Percentiles rank a stretch among this genome's conserved stretches.
Evolutionary conservation across 2,888 invertebrate genomes (phyloP).

Genomic region (Tinea semifulvella): DNA sequence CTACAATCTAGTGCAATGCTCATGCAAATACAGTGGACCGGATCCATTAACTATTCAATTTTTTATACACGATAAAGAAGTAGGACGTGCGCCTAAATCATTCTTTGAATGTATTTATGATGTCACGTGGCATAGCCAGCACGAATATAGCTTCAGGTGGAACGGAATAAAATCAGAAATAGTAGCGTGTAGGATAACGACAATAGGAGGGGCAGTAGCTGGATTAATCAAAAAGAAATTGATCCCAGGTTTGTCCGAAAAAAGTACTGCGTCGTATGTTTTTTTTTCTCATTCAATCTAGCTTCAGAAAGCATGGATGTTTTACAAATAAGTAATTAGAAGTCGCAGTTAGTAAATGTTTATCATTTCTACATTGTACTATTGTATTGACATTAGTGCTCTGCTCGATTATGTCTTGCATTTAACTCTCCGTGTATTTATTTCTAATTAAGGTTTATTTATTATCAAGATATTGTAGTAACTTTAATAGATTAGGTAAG

Average conservation of each 20-base stretch:
- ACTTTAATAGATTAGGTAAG: no score
- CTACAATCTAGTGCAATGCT: conserved; percentile 21
- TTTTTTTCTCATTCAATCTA: neutral
- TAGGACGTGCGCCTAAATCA: conserved; percentile 28
- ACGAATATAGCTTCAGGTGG: conserved; percentile 38
- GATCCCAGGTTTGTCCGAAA: conserved; percentile 33
- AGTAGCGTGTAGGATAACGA: conserved; percentile 48
- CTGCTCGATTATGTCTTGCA: no score
- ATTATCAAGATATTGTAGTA: no score
- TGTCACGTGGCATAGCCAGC: conserved; percentile 47
- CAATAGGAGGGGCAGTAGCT: conserved; percentile 38
- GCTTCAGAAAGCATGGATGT: neutral
- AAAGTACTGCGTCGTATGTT: neutral
- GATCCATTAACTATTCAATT: conserved; percentile 48
- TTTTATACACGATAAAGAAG: conserved; percentile 35
- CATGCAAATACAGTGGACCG: conserved; percentile 51
- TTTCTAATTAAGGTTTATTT: no score
- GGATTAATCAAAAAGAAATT: conserved; percentile 46
- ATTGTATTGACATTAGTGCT: no score
- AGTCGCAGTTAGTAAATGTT: no score
- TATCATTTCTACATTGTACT: no score
- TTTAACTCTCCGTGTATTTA: no score
- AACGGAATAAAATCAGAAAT: conserved; percentile 33
- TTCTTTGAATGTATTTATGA: conserved; percentile 35
- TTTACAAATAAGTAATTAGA: no score